Base-by-base conservation (phyloP, 2,797 vertebrate species). In the Melanotaenia boesemani region DNA sequence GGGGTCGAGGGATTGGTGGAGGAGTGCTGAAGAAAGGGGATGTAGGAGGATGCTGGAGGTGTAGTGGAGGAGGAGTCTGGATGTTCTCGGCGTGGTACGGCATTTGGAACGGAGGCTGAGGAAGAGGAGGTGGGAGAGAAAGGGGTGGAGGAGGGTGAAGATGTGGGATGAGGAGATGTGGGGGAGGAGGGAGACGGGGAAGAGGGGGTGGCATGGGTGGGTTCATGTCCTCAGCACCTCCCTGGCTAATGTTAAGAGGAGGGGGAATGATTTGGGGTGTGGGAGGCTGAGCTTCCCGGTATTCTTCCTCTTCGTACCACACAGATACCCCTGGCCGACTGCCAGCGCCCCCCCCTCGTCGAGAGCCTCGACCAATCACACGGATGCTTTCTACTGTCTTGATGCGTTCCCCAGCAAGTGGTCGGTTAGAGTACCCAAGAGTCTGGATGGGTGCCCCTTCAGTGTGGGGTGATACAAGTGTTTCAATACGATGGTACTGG, bases 361-460 rank as follows among this genome's bases (percentile, higher is more conserved):
- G 86, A 44, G 80, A 93, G 16, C 95, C 96, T 70, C 96, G 96
- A 60, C 96, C 97, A 74, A 96, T 92, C 58, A 97, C 93, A 0
- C 97, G 96, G 72, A 99, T 96, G 87, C 97, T 96, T 84, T 99
- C 98, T 61, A 99, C 97, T 0, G 97, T 99, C 94, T 98, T 97
- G 85, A 99, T 99, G 0, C 97, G 96, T 65, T 98, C 97, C 16
- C 97, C 97, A 0, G 96, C 86, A 72, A 95, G 94, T 1, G 95
- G 94, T 18, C 95, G 86, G 78, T 94, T 96, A 0, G 93, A 92
- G 86, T 97, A 98, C 0, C 96, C 95, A 78, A 98, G 79, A 0
- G 97, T 96, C 69, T 98, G 96, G 59, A 97, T 96, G 22, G 96
- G 96, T 1, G 96, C 96, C 37, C 92, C 94, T 59, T 95, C 94